A percentile compares a stretch with the other conserved stretches of the same genome.
phyloP scores from a whole-genome alignment of 2,113 vertebrate species.

The Cinclus cinclus region DNA sequence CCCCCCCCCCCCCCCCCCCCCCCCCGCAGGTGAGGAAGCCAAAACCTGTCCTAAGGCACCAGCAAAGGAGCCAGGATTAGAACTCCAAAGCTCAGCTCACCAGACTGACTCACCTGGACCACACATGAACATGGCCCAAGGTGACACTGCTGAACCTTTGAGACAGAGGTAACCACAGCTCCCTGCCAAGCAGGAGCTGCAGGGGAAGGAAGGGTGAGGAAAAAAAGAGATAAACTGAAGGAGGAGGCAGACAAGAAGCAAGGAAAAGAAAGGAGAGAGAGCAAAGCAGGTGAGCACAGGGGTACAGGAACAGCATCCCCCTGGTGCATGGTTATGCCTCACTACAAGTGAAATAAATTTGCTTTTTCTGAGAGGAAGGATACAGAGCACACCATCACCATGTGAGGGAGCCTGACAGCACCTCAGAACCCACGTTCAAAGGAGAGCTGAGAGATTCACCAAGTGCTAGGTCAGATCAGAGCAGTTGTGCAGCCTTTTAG shows the following conservation, averaged over 20 bases:
- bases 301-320: neutral
- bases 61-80: neutral
- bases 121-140: rapidly evolving
- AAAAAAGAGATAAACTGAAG: neutral
- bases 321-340: neutral
- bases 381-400: too few species aligned
- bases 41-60: neutral
- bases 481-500: rapidly evolving
- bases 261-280: neutral
- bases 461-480: neutral
- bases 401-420: neutral
- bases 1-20: neutral
- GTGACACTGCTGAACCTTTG: neutral
- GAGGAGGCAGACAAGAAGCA: neutral
- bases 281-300: neutral
- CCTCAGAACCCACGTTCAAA: neutral
- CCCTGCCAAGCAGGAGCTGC: neutral
- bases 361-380: neutral
- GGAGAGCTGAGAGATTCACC: neutral
- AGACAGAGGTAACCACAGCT: neutral
- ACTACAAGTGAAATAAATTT: neutral
- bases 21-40: neutral
- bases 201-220: neutral
- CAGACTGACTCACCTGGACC: neutral
- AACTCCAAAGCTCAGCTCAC: neutral